A percentile compares a stretch with the other conserved stretches of the same genome.
phyloP scores from a whole-genome alignment of 2,113 vertebrate genomes.

The Megaceryle maxima region DNA sequence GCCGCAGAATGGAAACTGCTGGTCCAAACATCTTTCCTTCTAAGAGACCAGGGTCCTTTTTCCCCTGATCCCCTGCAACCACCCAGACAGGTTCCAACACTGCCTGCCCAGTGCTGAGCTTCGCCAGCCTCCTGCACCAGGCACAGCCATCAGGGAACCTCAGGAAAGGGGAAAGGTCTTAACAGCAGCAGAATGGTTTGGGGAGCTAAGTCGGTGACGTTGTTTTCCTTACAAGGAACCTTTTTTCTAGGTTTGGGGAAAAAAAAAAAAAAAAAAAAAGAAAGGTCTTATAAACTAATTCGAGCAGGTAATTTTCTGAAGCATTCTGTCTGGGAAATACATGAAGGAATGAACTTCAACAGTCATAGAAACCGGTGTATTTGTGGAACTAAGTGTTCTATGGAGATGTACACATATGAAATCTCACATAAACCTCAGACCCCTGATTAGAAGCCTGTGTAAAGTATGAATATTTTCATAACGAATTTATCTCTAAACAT shows the following conservation, averaged over 20 bases:
- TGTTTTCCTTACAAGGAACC: neutral
- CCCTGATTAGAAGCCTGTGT: neutral
- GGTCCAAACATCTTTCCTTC: neutral
- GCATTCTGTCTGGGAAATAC: neutral
- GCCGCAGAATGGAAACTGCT: rapidly evolving
- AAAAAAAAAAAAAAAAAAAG: no score
- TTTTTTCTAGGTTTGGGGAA: neutral
- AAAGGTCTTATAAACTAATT: neutral
- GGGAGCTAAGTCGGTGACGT: neutral
- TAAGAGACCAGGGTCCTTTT: neutral
- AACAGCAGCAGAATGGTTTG: neutral
- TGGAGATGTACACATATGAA: rapidly evolving
- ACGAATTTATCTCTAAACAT: neutral
- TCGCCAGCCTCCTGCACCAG: neutral
- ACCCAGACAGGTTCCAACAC: neutral
- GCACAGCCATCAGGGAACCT: rapidly evolving
- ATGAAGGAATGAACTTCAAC: neutral
- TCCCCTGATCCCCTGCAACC: rapidly evolving
- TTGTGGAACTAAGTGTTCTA: neutral
- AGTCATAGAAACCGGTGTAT: neutral
- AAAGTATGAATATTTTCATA: neutral
- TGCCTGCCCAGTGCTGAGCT: rapidly evolving
- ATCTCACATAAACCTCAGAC: neutral
- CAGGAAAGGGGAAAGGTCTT: neutral
- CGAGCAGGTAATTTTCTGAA: neutral